Evolutionary conservation across 2,888 invertebrate species (phyloP).

Genomic region (Philaethria dido): DNA sequence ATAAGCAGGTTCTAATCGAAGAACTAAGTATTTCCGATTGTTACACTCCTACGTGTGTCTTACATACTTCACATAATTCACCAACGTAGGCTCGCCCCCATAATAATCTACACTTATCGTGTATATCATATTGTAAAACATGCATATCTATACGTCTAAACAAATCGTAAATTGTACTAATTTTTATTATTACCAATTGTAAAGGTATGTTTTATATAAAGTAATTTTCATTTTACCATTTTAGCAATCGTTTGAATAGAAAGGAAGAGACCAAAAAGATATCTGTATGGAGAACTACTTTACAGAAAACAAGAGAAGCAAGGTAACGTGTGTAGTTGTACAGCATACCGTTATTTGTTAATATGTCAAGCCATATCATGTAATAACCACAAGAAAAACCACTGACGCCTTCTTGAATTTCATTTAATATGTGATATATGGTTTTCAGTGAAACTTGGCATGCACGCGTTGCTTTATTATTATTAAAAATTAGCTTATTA

Average conservation of each 20-base stretch:
- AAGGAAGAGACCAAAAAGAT: too few species aligned
- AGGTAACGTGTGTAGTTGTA: not conserved
- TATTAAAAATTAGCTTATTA: not conserved
- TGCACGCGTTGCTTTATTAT: not conserved
- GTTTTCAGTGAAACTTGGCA: not conserved
- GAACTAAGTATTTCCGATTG: not conserved
- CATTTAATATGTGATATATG: slow-evolving; percentile 20
- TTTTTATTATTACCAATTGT: too few species aligned
- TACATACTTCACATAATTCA: not conserved
- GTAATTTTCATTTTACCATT: too few species aligned
- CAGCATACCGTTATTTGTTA: not conserved
- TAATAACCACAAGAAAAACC: slow-evolving; percentile 34
- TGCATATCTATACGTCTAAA: too few species aligned
- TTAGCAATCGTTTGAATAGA: too few species aligned
- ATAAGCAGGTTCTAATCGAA: not conserved
- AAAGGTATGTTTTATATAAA: too few species aligned
- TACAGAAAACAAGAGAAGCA: too few species aligned
- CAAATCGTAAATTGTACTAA: too few species aligned
- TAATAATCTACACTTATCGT: not conserved
- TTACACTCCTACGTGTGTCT: not conserved
- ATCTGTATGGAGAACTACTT: too few species aligned
- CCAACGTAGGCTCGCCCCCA: slow-evolving; percentile 1
- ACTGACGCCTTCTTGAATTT: slow-evolving; percentile 29
- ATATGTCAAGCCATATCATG: slow-evolving; percentile 21
- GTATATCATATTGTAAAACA: not conserved